phyloP scores from a whole-genome alignment of 1,140 invertebrate species.

The Philopotamus ludificatus region DNA sequence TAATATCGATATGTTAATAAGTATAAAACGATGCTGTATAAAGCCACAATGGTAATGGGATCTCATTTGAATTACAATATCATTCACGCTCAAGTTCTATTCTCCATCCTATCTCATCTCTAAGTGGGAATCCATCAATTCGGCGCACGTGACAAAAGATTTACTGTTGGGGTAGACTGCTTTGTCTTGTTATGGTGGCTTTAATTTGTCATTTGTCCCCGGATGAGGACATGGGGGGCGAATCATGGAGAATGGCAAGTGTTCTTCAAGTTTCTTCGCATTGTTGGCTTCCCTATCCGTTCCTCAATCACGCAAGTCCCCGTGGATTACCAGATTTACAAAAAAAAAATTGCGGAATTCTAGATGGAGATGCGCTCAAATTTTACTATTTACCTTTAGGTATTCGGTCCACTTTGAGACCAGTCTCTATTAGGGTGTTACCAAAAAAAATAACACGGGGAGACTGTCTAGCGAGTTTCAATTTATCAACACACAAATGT shows the following conservation, averaged over 20 bases:
- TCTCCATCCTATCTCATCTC: background rate
- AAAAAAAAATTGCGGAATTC: no score
- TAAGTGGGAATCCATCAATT: background rate
- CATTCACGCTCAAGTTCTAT: background rate
- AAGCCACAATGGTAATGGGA: background rate
- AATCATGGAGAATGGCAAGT: background rate
- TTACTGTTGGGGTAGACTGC: conserved; percentile 7
- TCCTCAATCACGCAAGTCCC: conserved; percentile 3
- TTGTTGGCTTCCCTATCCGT: conserved; percentile 1
- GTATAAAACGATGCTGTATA: background rate
- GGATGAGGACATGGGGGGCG: background rate
- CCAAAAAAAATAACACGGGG: conserved; percentile 15
- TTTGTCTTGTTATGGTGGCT: conserved; percentile 14
- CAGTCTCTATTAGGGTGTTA: background rate
- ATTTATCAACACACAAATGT: conserved; percentile 16
- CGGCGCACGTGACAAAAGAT: conserved; percentile 13
- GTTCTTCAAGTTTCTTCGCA: conserved; percentile 6
- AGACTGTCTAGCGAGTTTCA: conserved; percentile 7
- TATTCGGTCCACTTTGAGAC: background rate
- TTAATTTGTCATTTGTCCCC: conserved; percentile 26
- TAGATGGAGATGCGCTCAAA: no score
- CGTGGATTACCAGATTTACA: no score
- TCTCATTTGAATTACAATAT: background rate
- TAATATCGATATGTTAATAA: background rate
- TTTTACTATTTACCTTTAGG: no score